Evolutionary conservation across 1,140 invertebrate genomes (phyloP).

Genomic region (Ooceraea biroi): DNA sequence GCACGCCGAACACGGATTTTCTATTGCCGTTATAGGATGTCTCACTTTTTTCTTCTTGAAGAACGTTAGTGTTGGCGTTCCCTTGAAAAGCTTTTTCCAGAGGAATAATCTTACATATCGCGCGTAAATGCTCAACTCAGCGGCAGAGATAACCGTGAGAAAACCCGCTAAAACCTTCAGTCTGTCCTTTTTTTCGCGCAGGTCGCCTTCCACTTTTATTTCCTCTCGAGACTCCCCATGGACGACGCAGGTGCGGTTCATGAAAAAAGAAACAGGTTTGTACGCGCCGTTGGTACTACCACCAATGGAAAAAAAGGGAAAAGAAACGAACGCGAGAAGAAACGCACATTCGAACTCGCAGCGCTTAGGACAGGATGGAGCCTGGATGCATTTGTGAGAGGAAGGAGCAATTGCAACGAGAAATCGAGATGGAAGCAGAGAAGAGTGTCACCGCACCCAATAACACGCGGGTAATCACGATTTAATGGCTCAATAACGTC

Average conservation of each 20-base stretch:
- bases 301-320: slow-evolving; percentile 34
- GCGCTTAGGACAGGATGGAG: slow-evolving; percentile 2
- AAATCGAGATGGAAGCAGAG: slow-evolving; percentile 40
- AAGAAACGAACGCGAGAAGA: neutral
- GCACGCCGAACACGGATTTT: slow-evolving; percentile 71
- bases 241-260: slow-evolving; percentile 39
- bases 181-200: slow-evolving; percentile 2
- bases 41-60: slow-evolving; percentile 30
- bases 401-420: neutral
- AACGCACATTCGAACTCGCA: slow-evolving; percentile 33
- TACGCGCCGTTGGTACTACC: slow-evolving; percentile 13
- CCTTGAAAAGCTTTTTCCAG: too few relatives aligned
- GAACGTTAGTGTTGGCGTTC: too few relatives aligned
- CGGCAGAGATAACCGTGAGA: neutral
- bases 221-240: slow-evolving; percentile 19
- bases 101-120: slow-evolving; percentile 12
- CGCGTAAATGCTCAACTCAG: neutral
- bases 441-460: slow-evolving; percentile 81
- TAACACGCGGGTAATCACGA: slow-evolving; percentile 83
- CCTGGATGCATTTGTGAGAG: slow-evolving; percentile 23
- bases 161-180: neutral
- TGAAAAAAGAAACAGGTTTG: slow-evolving; percentile 49
- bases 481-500: slow-evolving; percentile 85
- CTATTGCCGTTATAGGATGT: slow-evolving; percentile 43
- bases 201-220: slow-evolving; percentile 1